phyloP scores from a whole-genome alignment of 1,140 invertebrate species.

The Uloborus diversus region DNA sequence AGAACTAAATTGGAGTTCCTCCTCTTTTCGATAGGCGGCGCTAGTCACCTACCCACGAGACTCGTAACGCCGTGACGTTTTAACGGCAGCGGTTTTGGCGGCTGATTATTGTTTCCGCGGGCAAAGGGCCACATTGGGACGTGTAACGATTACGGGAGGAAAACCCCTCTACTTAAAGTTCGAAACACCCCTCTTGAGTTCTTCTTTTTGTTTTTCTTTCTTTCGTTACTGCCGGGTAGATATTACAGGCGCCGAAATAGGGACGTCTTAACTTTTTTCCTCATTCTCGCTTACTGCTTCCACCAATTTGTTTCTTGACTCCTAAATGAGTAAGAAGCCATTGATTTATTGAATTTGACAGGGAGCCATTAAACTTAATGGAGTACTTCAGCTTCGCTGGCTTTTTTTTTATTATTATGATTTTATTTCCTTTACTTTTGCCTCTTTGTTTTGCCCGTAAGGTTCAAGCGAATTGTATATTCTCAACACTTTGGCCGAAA shows the following conservation, averaged over 20 bases:
- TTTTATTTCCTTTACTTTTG: no score
- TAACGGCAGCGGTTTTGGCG: slow-evolving; percentile 52
- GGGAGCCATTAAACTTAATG: slow-evolving; percentile 54
- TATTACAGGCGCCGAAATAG: slow-evolving; percentile 10
- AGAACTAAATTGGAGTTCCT: no score
- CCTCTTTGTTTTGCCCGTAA: not conserved
- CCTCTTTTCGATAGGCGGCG: slow-evolving; percentile 22
- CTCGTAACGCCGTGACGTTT: slow-evolving; percentile 51
- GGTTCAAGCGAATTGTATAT: not conserved
- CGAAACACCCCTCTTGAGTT: no score
- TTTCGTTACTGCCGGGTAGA: no score
- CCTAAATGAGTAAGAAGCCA: slow-evolving; percentile 42
- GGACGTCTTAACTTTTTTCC: not conserved
- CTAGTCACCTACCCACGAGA: slow-evolving; percentile 36
- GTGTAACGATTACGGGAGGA: slow-evolving; percentile 49
- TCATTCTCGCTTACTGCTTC: not conserved
- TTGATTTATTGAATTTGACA: slow-evolving; percentile 56
- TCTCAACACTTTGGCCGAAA: not conserved
- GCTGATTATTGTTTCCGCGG: slow-evolving; percentile 51
- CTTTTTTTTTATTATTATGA: no score
- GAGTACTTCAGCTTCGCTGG: slow-evolving; percentile 32
- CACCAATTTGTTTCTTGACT: slow-evolving; percentile 53
- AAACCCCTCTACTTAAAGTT: slow-evolving; percentile 27
- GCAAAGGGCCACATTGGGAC: slow-evolving; percentile 51
- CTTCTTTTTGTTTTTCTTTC: no score